Evolutionary conservation across 2,888 invertebrate genomes (phyloP), one percentile per base, ranked within the genome.

Genomic region (Lobophora halterata): DNA sequence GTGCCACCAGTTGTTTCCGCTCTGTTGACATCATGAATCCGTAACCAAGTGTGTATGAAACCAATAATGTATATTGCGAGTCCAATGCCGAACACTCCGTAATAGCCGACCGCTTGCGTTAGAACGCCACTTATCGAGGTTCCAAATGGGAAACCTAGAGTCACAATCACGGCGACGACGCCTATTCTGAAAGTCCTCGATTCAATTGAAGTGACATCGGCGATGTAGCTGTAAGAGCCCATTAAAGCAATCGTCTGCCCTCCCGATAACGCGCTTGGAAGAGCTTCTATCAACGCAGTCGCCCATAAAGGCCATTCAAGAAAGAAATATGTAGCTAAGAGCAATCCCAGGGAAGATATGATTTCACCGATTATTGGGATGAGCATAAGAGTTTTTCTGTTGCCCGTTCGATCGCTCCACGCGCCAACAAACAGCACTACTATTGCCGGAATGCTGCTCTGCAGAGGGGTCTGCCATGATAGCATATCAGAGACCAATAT

Each of bases 111-210:
- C 16, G 63, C 60, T 58, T 82, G 71, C 17, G 85, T 85, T 31
- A 89, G 61, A 24, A 89, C 63, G 6, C 90, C 90, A 64, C 89
- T 89, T 17, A 90, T 65, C 9, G 86, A 69, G 3, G 79, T 78
- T 5, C 89, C 90, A 9, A 89, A 56, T 7, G 89, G 89, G 16
- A 89, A 57, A 9, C 86, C 85, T 11, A 90, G 53, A 1, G 88
- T 87, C 11, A 83, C 82, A 39, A 90, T 85, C 2, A 89, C 74
- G 31, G 87, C 88, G 6, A 91, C 82, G n/a, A 91, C 60, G 6
- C 91, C 92, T 25, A 91, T 81, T 55, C 91, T 77, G 27, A 91
- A 81, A 1, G 91, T 92, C 12, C 91, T 79, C 48, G 89, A 83
- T 52, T 91, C 89, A 10, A 88, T 37, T 1, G 89, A 79, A 20